Base-by-base conservation (phyloP, 2,113 vertebrate species). In the Sialia sialis region DNA sequence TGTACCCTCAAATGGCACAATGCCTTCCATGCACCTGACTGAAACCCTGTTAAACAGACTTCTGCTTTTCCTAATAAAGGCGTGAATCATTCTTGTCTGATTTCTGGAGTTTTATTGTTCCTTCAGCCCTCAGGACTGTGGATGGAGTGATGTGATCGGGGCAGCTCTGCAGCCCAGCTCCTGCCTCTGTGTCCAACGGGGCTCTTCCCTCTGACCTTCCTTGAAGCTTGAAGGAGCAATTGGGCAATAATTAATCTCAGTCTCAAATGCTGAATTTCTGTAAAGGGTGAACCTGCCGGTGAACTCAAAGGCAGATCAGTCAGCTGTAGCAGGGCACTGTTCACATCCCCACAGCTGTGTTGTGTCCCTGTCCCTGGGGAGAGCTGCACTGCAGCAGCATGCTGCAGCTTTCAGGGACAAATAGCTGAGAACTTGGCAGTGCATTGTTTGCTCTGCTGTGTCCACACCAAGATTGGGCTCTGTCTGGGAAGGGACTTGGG, bases 1-100 rank as follows among this genome's bases (percentile, higher is more conserved):
- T 66, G 54, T 68, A 52, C 46, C 43, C n/a, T 49, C 38, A 49
- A 20, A 39, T 39, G 34, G 20, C 58, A 48, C 1, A 7, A 4
- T 76, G 79, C 59, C 73, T 77, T 43, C 73, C 20, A 1, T 15
- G 41, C 62, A 7, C 83, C 68, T 83, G 44, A 20, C 54, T 23
- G 54, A 43, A 74, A 17, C 8, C 1, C 60, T 91, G 52, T 30
- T 81, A 26, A 60, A 80, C 66, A 79, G 32, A 13, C 62, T 82
- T 58, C 34, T 77, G 58, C 17, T 79, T 66, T 83, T 80, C 59
- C 55, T 55, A 95, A 90, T 95, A 92, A 96, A 96, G 55, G 30
- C 5, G 7, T 38, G 30, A 55, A n/a, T 62, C 5, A 5, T 34
- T 86, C 63, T n/a, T 43, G 69, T 32, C 55, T 89, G 44, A 38